These are phyloP conservation scores for Corticium candelabrum DNA, from an alignment of 37 sponge, comb jelly and placozoan genomes.

Conservation along the genomic window DNA sequence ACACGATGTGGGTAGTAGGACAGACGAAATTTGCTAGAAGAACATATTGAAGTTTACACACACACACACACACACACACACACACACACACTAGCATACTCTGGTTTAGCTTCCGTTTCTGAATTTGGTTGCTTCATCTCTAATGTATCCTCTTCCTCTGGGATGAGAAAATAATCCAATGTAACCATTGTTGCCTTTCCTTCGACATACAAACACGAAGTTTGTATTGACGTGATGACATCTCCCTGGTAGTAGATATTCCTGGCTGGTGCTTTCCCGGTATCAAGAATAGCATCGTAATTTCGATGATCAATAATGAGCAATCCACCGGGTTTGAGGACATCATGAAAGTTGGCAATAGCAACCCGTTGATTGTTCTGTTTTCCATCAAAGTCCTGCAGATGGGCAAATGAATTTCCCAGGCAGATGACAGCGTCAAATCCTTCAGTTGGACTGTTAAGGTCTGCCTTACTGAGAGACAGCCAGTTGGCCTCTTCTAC, in stretches of 20 bases:
- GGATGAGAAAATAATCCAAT: constrained; percentile 18
- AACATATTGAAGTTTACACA: background rate
- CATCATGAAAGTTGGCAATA: constrained; percentile 23
- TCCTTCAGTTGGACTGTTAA: constrained; percentile 12
- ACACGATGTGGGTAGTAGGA: too few species aligned
- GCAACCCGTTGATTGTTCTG: constrained; percentile 19
- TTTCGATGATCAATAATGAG: constrained; percentile 37
- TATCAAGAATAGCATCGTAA: constrained; percentile 29
- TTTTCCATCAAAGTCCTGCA: constrained; percentile 29
- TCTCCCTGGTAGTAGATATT: constrained; percentile 1
- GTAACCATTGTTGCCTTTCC: constrained; percentile 23
- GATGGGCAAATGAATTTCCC: constrained; percentile 32
- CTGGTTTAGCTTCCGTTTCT: too few species aligned
- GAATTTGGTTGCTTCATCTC: too few species aligned
- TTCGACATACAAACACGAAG: constrained; percentile 22
- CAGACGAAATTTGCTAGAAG: too few species aligned
- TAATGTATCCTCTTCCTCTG: too few species aligned
- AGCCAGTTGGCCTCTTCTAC: constrained; percentile 33
- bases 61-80: background rate
- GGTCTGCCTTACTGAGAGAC: constrained; percentile 7
- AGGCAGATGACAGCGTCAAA: constrained; percentile 30
- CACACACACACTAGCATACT: too few species aligned
- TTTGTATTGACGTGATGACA: constrained; percentile 18
- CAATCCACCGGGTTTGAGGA: constrained; percentile 29
- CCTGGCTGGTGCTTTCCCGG: background rate